Percentiles rank a stretch among this genome's conserved stretches.
phyloP scores from a whole-genome alignment of 2,797 vertebrate genomes.

The Hipposideros larvatus region DNA sequence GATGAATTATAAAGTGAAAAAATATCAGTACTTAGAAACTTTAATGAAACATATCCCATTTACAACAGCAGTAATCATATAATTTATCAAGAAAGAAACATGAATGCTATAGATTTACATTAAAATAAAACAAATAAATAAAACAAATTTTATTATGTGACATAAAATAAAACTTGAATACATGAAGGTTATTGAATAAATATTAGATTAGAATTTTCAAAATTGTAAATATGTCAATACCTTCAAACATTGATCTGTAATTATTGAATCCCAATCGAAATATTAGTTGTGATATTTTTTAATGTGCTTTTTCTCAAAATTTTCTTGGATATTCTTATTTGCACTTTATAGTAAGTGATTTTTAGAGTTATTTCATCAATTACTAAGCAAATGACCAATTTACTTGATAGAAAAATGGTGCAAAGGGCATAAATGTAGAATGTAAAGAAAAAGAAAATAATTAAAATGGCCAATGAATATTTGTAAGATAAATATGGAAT shows the following conservation, averaged over 20 bases:
- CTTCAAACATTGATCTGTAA: neutral
- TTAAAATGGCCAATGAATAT: neutral
- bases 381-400: neutral
- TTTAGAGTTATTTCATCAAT: constrained; percentile 33
- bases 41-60: neutral
- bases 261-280: neutral
- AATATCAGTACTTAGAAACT: neutral
- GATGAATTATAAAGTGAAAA: constrained; percentile 2
- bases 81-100: neutral
- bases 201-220: constrained; percentile 16
- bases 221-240: neutral
- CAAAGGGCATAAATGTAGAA: neutral
- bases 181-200: neutral
- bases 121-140: constrained; percentile 7
- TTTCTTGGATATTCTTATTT: neutral
- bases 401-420: neutral
- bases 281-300: neutral
- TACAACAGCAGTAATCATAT: neutral
- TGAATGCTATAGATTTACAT: neutral
- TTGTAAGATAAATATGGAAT: neutral
- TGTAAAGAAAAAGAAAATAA: neutral
- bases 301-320: neutral
- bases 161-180: constrained; percentile 36
- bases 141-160: constrained; percentile 1
- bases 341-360: neutral